These are phyloP conservation scores for Deladenus siricidicola DNA, from an alignment of 2,888 invertebrate species.

Conservation along the genomic window DNA sequence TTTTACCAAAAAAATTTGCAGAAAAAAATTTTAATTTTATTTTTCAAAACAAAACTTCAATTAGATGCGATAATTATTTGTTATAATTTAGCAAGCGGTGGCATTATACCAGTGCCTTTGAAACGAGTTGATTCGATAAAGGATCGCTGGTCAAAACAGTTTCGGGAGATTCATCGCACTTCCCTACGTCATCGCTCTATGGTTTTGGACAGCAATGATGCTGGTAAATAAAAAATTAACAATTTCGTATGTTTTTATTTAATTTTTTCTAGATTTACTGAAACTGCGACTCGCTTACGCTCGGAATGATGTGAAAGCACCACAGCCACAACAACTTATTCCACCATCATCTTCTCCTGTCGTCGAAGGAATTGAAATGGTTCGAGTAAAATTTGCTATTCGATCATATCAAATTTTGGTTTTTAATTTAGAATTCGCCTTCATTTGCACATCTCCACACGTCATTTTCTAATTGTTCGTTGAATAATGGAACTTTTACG, in stretches of 20 bases:
- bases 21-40: background rate
- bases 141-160: slow-evolving; percentile 37
- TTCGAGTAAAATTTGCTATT: background rate
- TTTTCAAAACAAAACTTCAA: too few species aligned
- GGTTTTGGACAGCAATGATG: slow-evolving; percentile 48
- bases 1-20: background rate
- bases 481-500: background rate
- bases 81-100: background rate
- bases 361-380: background rate
- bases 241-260: slow-evolving; percentile 4
- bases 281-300: slow-evolving; percentile 33
- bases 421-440: too few species aligned
- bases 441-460: slow-evolving; percentile 23
- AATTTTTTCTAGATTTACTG: slow-evolving; percentile 28
- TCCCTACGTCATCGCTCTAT: slow-evolving; percentile 52
- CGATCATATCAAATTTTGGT: too few species aligned
- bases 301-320: background rate
- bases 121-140: slow-evolving; percentile 43
- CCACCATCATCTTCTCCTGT: background rate
- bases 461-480: slow-evolving; percentile 15
- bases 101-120: slow-evolving; percentile 6
- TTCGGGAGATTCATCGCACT: slow-evolving; percentile 42
- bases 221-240: slow-evolving; percentile 22
- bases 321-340: background rate
- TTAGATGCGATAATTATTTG: background rate